Conservation (phyloP, 2,888 invertebrate genomes). For the Chymomyza amoena region DNA sequence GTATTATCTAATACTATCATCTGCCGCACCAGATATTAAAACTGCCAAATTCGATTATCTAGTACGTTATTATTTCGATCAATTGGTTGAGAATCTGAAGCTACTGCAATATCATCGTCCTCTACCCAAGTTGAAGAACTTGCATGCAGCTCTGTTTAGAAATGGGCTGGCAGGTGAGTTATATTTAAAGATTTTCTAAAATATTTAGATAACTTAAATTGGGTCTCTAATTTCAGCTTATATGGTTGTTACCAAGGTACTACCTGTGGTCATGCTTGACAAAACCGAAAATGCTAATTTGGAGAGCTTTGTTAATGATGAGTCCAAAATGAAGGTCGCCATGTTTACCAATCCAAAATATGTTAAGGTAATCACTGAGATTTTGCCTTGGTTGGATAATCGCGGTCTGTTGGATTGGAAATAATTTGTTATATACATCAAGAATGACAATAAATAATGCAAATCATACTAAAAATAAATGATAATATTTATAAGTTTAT, state of each 20-base stretch:
- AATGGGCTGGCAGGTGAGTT: constrained; percentile 73
- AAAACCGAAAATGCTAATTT: constrained; percentile 53
- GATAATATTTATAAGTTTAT: background rate
- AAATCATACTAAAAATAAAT: background rate
- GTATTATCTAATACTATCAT: constrained; percentile 69
- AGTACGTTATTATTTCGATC: constrained; percentile 73
- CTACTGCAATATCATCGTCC: constrained; percentile 74
- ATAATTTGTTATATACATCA: constrained; percentile 19
- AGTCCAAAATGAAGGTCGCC: constrained; percentile 64
- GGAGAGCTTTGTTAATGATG: constrained; percentile 58
- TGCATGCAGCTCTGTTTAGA: constrained; percentile 69
- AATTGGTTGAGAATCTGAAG: constrained; percentile 73
- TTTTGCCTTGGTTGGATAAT: constrained; percentile 77
- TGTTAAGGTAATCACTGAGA: constrained; percentile 65
- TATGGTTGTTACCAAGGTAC: constrained; percentile 72
- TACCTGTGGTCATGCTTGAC: constrained; percentile 75
- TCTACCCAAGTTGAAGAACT: constrained; percentile 71
- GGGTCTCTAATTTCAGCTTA: constrained; percentile 60
- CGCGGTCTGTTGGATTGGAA: constrained; percentile 75
- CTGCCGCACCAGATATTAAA: constrained; percentile 68
- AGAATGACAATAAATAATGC: background rate
- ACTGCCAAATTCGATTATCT: constrained; percentile 74
- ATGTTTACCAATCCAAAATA: constrained; percentile 76
- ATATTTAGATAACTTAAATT: background rate
- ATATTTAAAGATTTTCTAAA: background rate